phyloP scores from a whole-genome alignment of 2,113 vertebrate genomes.

The Pitta sordida region DNA sequence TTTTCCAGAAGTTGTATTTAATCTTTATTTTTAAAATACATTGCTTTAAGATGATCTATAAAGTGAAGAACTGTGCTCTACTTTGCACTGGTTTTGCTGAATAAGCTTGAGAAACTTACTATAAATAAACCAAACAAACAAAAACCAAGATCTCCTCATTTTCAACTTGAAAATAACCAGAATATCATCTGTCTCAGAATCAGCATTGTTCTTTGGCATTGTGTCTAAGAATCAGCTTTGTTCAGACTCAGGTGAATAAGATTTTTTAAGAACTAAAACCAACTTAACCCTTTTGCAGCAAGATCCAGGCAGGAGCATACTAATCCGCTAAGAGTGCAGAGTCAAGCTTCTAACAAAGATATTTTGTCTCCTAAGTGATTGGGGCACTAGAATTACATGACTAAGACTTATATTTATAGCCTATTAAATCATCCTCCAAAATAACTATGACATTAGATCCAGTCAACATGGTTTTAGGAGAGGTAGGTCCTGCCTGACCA shows the following conservation, averaged over 20 bases:
- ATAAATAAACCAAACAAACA: not conserved
- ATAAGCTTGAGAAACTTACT: not conserved
- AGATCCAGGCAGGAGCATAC: not conserved
- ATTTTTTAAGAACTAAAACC: not conserved
- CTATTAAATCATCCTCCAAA: not conserved
- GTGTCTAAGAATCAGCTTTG: not conserved
- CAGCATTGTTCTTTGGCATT: not conserved
- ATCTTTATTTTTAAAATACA: not conserved
- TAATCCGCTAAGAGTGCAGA: not conserved
- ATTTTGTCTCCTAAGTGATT: not conserved
- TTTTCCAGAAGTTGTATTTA: not conserved
- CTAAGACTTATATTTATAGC: not conserved
- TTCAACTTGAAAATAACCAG: not conserved
- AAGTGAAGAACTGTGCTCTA: not conserved
- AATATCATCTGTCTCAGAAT: not conserved
- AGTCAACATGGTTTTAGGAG: no score
- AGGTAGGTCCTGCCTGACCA: no score
- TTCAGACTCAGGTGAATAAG: not conserved
- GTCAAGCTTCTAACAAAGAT: not conserved
- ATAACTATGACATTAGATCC: no score
- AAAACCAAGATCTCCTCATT: not conserved
- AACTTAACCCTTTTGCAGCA: not conserved
- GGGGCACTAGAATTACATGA: not conserved
- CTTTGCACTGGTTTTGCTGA: not conserved
- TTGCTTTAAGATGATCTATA: not conserved